Base-by-base conservation (phyloP, 2,888 invertebrate genomes). In the Silvanus unidentatus region DNA sequence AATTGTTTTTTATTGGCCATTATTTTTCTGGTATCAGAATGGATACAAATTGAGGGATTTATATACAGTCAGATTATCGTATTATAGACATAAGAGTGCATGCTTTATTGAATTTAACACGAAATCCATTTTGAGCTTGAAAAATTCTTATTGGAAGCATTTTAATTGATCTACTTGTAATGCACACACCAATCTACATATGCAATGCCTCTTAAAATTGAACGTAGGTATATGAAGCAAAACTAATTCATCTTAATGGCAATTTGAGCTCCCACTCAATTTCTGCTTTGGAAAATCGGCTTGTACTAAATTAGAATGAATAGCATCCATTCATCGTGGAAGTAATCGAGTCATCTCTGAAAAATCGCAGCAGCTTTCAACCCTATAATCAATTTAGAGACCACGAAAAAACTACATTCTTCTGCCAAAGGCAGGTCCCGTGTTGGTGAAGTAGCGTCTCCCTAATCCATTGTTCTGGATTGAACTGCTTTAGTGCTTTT, bases 261-360 rank as follows among this genome's bases (percentile, higher is more conserved):
- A 57, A 54, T 54, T 51, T 48, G 47, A 47, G 43, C 40, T 49
- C 52, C 51, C 52, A 48, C 56, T 56, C 51, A 49, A 57, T 59
- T 53, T 49, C 55, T 30, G 47, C 43, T 39, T 22, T 30, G 44
- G 42, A 48, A 51, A 50, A 46, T 54, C 50, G 49, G 51, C 22
- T 52, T 50, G 57, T 56, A 45, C 49, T 44, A 58, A 58, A 61
- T 61, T 60, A 56, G 57, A 59, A 60, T 56, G 56, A 57, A 61
- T 60, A 49, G 59, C 58, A 48, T 48, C 55, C 57, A 55, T 58
- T 57, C 57, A 52, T 51, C 37, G 46, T 53, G 48, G 53, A 50
- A 56, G 61, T 60, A 62, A 62, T 61, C 59, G 60, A 57, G 59
- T 60, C 62, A 56, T 57, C 58, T 51, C 55, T 60, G 59, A 59